Base-by-base conservation (phyloP, 1,140 invertebrate genomes). In the Papilio dardanus region DNA sequence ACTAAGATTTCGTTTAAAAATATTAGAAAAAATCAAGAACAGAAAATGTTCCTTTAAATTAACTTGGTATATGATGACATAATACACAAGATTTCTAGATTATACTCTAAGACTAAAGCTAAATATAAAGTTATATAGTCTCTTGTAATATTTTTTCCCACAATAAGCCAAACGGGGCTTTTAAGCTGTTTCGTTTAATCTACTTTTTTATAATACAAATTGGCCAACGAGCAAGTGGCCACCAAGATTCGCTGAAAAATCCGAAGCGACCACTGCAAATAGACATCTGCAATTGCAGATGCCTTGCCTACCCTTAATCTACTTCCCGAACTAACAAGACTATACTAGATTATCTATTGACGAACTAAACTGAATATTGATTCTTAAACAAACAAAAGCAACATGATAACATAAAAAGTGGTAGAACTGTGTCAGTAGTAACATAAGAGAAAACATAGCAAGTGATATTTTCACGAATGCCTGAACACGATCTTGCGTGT, bases 401-500 rank as follows among this genome's bases (percentile, higher is more conserved):
- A 30, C 3, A 24, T 42, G 1, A 42, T 14, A 24, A 58, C 24
- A 58, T 58, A 58, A 58, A 58, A 28, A 62, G 65, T 40, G 62
- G 30, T 79, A 82, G 79, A 80, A 81, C 75, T 77, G 66, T 81
- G 74, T 77, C 37, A 75, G 19, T 77, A 71, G 62, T 46, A 76
- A 65, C 69, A 77, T 71, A 81, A 79, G 89, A 91, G 91, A 93
- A 91, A 91, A 85, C 81, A 77, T 79, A 79, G 77, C 74, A 75
- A 86, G 78, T 84, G 83, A 88, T 88, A 87, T 90, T 90, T 90
- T 93, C 92, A 93, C 92, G 90, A 92, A 90, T 93, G 89, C 89
- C 87, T 92, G 88, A 79, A 80, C 83, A 88, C 84, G 76, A 74
- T 74, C 54, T 88, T 81, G 89, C 92, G 90, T 92, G 90, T 83